Conservation (phyloP, 2,888 invertebrate species). For the Anoncus sp. region DNA sequence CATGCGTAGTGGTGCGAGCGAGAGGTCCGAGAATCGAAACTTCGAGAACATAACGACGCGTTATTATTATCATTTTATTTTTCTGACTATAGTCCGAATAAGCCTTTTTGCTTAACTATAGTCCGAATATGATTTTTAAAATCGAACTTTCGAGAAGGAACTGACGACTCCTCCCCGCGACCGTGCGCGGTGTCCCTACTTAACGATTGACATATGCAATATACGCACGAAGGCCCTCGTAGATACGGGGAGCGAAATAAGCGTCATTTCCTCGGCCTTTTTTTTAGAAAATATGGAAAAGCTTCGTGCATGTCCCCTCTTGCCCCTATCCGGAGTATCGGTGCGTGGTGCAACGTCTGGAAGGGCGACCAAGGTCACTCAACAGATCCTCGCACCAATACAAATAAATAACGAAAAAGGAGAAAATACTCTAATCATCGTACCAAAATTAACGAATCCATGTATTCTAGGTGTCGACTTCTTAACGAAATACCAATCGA, state of each 20-base stretch:
- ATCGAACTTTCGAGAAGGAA: no score
- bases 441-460: background rate
- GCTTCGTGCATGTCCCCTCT: background rate
- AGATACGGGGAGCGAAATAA: constrained; percentile 32
- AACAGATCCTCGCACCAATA: constrained; percentile 3
- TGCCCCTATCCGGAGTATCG: background rate
- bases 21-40: no score
- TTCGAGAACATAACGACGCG: no score
- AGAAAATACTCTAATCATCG: background rate
- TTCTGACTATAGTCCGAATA: no score
- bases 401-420: background rate
- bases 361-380: background rate
- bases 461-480: constrained; percentile 21
- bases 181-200: no score
- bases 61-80: no score
- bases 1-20: no score
- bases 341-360: constrained; percentile 14
- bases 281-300: background rate
- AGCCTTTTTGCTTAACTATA: no score
- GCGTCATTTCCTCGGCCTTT: constrained; percentile 16
- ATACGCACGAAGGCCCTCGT: background rate
- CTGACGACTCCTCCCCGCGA: no score
- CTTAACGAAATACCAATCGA: background rate
- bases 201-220: no score
- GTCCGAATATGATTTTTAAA: no score